A percentile compares a stretch with the other conserved stretches of the same genome.
Conservation (phyloP, 2,888 invertebrate species). For the Apoda limacodes region DNA sequence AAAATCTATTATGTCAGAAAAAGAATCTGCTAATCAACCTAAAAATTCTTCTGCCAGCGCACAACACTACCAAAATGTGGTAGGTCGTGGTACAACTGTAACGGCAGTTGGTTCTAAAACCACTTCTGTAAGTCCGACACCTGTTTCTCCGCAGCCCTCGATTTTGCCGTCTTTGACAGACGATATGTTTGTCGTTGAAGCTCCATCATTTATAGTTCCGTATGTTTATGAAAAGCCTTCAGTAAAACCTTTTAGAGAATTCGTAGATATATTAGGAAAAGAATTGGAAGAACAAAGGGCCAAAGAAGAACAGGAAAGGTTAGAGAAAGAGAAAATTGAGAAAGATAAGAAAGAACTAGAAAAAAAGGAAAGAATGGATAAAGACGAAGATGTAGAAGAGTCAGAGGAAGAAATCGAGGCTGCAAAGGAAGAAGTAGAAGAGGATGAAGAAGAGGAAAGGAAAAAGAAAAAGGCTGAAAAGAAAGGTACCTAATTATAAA, state of each 20-base stretch:
- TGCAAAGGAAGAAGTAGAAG: constrained; percentile 16
- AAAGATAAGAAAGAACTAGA: constrained; percentile 31
- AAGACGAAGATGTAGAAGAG: constrained; percentile 36
- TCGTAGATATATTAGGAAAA: constrained; percentile 73
- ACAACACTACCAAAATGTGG: constrained; percentile 72
- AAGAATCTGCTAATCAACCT: constrained; percentile 65
- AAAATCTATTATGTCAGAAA: constrained; percentile 75
- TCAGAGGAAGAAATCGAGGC: constrained; percentile 19
- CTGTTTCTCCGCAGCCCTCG: constrained; percentile 65
- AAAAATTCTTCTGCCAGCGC: constrained; percentile 65
- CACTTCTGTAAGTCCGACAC: constrained; percentile 31
- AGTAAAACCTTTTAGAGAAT: constrained; percentile 79
- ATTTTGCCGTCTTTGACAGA: constrained; percentile 88
- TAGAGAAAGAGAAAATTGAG: constrained; percentile 39
- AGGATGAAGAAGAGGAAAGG: constrained; percentile 18
- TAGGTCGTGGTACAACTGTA: constrained; percentile 49
- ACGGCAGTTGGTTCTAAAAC: constrained; percentile 41
- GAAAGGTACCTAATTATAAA: no score
- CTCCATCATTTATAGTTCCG: constrained; percentile 93
- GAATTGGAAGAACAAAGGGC: constrained; percentile 73
- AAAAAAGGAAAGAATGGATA: constrained; percentile 32
- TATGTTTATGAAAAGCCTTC: constrained; percentile 94
- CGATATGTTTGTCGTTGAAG: constrained; percentile 93
- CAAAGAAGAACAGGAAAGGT: constrained; percentile 58
- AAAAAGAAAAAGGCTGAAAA: constrained; percentile 32